Base-by-base conservation (phyloP, 2,888 invertebrate species). In the Tenthredo livida region DNA sequence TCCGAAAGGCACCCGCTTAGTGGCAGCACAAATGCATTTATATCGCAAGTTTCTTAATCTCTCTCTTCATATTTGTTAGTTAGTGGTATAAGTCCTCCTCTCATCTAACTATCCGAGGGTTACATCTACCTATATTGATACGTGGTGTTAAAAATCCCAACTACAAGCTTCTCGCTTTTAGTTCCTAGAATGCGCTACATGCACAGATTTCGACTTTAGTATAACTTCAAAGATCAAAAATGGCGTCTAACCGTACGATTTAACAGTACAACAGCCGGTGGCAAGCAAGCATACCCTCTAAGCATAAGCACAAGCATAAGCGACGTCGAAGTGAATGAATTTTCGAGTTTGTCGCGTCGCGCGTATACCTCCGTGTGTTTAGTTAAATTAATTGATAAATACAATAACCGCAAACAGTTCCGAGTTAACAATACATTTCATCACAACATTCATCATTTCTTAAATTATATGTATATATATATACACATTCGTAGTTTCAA, bases 221-320 rank as follows among this genome's bases (percentile, higher is more conserved):
- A 58, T n/a, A 70, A 70, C 37, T 37, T 21, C 37, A 37, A 70
- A 33, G 15, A 70, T 21, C 70, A 37, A 70, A 70, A 9, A 70
- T 70, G 70, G 70, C 70, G 65, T 65, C 21, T 65, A 3, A 29
- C 37, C 12, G 6, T 15, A 17, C 70, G 70, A 70, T 70, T 37
- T 65, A 54, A 54, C 54, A 54, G 7, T 61, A 25, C n/a, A 70
- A 70, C 70, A 70, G 70, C 70, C 70, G 70, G 70, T 70, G 70
- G 70, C 61, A 61, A 54, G 54, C 50, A 50, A 54, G 29, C 65
- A 37, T 37, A 33, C 33, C 33, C 33, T 4, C 4, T 33, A 15
- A 65, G 29, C 29, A 3, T 33, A 33, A 33, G 33, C 33, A 33
- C 4, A 33, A 33, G 33, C 33, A 33, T 33, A 33, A 29, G 2